These are phyloP conservation scores for Bombus haemorrhoidalis DNA, from an alignment of 1,140 invertebrate species.

Conservation along the genomic window DNA sequence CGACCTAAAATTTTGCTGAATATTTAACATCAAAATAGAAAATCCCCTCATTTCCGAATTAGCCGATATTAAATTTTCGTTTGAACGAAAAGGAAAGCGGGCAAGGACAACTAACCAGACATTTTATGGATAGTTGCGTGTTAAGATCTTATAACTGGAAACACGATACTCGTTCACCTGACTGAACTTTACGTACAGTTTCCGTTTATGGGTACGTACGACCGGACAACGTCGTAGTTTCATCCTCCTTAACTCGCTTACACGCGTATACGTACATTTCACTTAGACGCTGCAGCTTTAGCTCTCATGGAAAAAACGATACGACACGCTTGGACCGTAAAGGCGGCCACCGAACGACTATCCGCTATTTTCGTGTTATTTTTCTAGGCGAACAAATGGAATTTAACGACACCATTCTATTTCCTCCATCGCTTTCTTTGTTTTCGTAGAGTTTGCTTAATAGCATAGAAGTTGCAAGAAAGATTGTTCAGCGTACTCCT, in stretches of 20 bases:
- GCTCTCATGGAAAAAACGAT: slow-evolving; percentile 45
- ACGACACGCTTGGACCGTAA: slow-evolving; percentile 21
- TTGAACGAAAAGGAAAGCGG: background rate
- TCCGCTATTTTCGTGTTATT: slow-evolving; percentile 29
- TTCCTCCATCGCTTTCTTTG: background rate
- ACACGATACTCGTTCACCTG: slow-evolving; percentile 7
- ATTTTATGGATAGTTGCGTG: slow-evolving; percentile 32
- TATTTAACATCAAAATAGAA: background rate
- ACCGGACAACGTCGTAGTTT: slow-evolving; percentile 47
- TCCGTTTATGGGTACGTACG: slow-evolving; percentile 55
- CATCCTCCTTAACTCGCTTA: slow-evolving; percentile 48
- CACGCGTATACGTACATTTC: slow-evolving; percentile 49
- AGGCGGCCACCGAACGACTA: background rate
- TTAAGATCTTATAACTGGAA: slow-evolving; percentile 25
- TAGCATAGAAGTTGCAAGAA: background rate
- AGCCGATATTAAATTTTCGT: background rate
- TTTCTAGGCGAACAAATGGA: slow-evolving; percentile 27
- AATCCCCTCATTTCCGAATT: background rate
- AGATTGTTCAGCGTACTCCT: background rate
- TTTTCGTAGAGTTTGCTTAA: background rate
- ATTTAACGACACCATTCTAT: slow-evolving; percentile 13
- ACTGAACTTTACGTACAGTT: slow-evolving; percentile 33
- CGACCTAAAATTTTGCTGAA: background rate
- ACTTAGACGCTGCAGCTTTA: slow-evolving; percentile 49
- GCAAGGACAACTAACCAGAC: slow-evolving; percentile 10